Evolutionary conservation across 2,797 vertebrate genomes (phyloP).

Genomic region (Lacerta agilis): DNA sequence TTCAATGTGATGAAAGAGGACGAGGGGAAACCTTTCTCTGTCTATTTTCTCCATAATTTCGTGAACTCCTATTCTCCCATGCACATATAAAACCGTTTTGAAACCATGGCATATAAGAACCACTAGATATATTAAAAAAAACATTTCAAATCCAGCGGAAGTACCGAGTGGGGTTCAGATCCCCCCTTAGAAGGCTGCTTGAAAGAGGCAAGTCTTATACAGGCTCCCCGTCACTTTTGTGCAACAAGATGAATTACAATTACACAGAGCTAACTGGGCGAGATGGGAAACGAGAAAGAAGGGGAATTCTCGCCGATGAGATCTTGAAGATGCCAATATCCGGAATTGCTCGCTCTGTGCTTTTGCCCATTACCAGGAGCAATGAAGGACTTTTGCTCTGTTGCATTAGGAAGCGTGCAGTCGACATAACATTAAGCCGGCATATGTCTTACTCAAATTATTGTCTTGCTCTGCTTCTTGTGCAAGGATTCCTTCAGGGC

Average conservation of each 20-base stretch:
- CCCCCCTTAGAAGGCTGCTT: too few species aligned
- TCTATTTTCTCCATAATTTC: too few species aligned
- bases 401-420: slow-evolving; percentile 21
- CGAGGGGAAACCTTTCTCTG: too few species aligned
- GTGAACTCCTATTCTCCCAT: too few species aligned
- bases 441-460: slow-evolving; percentile 55
- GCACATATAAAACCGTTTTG: too few species aligned
- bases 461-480: slow-evolving; percentile 27
- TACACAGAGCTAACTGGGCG: slow-evolving; percentile 42
- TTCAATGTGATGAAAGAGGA: too few species aligned
- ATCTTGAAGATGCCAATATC: slow-evolving; percentile 37
- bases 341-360: slow-evolving; percentile 36
- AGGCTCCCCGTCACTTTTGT: background rate
- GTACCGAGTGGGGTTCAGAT: too few species aligned
- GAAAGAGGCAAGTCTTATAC: background rate
- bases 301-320: slow-evolving; percentile 25
- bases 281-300: slow-evolving; percentile 32
- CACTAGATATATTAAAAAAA: too few species aligned
- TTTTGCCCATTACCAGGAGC: slow-evolving; percentile 47
- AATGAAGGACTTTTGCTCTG: slow-evolving; percentile 34
- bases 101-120: too few species aligned
- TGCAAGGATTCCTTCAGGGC: slow-evolving; percentile 62
- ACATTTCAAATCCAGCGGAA: too few species aligned
- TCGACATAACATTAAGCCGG: slow-evolving; percentile 30
- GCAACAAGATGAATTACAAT: slow-evolving; percentile 46